Evolutionary conservation across 2,113 vertebrate genomes (phyloP).

Genomic region (Fregetta grallaria): DNA sequence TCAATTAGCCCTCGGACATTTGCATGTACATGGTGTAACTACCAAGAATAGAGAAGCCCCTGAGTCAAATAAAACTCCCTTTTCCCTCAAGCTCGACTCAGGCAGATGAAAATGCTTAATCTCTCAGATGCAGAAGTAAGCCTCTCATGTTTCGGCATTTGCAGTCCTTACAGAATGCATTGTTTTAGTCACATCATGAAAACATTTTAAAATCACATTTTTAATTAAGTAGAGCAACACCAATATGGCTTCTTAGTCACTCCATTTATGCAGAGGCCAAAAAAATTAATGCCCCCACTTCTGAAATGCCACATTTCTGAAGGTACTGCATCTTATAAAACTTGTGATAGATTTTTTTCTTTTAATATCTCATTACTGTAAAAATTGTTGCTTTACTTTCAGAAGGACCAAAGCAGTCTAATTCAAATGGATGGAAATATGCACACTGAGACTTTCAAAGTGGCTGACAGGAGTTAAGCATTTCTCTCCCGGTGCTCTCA

Average conservation of each 20-base stretch:
- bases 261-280: background rate
- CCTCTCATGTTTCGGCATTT: background rate
- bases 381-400: background rate
- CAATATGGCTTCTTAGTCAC: background rate
- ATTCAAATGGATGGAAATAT: background rate
- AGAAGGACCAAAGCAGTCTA: background rate
- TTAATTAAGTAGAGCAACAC: background rate
- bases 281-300: background rate
- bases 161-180: background rate
- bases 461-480: background rate
- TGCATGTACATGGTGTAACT: accelerated
- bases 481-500: background rate
- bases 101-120: background rate
- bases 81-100: background rate
- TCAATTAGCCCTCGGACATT: background rate
- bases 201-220: background rate
- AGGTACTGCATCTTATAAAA: background rate
- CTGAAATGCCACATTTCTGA: background rate
- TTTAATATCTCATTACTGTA: background rate
- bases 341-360: background rate
- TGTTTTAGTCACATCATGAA: background rate
- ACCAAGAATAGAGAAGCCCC: background rate
- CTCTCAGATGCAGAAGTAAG: background rate
- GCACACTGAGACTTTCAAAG: background rate
- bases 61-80: background rate